Evolutionary conservation across 2,113 vertebrate species (phyloP), one percentile per base, ranked within the genome.

Genomic region (Hemiscyllium ocellatum): DNA sequence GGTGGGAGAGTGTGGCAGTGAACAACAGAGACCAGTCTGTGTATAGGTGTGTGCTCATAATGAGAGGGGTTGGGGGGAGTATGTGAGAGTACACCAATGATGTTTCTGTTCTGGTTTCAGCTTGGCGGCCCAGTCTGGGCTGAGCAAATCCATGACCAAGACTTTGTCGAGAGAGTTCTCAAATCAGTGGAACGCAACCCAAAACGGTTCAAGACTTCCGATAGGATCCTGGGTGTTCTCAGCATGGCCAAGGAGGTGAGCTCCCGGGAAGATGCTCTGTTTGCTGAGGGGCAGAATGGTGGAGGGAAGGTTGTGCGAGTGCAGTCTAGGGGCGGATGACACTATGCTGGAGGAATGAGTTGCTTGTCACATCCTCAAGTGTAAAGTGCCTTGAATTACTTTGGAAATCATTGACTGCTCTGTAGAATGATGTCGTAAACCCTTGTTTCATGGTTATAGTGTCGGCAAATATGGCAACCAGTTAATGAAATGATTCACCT

Each of bases 61-160:
- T 33, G 94, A 29, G 15, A 95, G 22, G 94, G 29, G 6, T 66
- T 61, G 56, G 56, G 56, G 56, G 10, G 56, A 47, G 56, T 61
- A 12, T 12, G 8, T 61, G 56, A 61, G 56, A 61, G 56, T 61
- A 61, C 56, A 61, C 42, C 26, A 22, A 52, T 13, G 22, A 47
- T 95, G 22, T 33, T 66, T 68, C 66, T 94, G 37, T 56, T 96
- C 26, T 96, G 29, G 26, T 52, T 15, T 0, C 26, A 99, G 99
- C 96, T 99, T 0, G 99, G 98, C 0, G 99, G 99, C 24, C 99
- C 99, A 0, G 4, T 99, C 42, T 99, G 99, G 99, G 98, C 98
- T 0, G 99, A 98, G 96, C 97, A 98, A 0, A 98, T 99, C 96
- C 98, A 99, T 0, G 97, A 99, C 96, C 20, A 76, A 2, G 95